Evolutionary conservation across 1,140 invertebrate species (phyloP).

Genomic region (Copidosoma floridanum): DNA sequence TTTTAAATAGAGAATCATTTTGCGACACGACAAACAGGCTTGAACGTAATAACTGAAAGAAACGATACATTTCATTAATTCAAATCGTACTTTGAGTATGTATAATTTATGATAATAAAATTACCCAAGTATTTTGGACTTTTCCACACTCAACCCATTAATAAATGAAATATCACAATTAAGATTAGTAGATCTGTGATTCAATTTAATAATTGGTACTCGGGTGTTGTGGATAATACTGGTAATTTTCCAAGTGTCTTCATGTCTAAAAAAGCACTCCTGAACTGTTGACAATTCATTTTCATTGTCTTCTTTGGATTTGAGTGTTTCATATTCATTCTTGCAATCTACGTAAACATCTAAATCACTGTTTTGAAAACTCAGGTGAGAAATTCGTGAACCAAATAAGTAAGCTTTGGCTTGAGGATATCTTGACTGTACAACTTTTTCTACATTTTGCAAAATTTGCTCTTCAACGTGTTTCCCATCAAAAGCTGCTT

Average conservation of each 20-base stretch:
- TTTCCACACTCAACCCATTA: constrained; percentile 57
- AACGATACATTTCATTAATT: neutral
- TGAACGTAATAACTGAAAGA: constrained; percentile 45
- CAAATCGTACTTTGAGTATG: too few species aligned
- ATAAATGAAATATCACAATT: constrained; percentile 59
- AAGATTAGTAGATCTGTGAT: constrained; percentile 46
- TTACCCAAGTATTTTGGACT: constrained; percentile 54
- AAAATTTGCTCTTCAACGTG: neutral
- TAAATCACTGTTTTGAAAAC: constrained; percentile 50
- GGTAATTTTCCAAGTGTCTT: constrained; percentile 24
- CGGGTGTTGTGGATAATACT: constrained; percentile 27
- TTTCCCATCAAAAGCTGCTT: neutral
- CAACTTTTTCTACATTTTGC: constrained; percentile 16
- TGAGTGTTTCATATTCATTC: constrained; percentile 18
- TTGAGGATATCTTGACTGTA: constrained; percentile 18
- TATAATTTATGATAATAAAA: neutral
- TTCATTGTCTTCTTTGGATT: neutral
- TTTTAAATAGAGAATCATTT: constrained; percentile 50
- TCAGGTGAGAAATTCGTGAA: constrained; percentile 51
- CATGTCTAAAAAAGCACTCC: constrained; percentile 17
- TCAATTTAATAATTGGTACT: constrained; percentile 59
- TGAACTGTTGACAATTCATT: neutral
- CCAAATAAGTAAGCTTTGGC: constrained; percentile 48
- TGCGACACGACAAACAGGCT: constrained; percentile 40
- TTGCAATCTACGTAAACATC: constrained; percentile 56